phyloP scores from a whole-genome alignment of 2,113 vertebrate species.

The Oryctolagus cuniculus region mOryCun1.1 NC_091436.1:163675001-163675500 shows the following conservation, averaged over 20 bases:
- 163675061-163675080: not conserved
- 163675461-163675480: not conserved
- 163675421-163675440: not conserved
- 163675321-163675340: not conserved
- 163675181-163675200: not conserved
- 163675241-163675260: not conserved
- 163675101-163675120: too few relatives aligned
- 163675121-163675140: too few relatives aligned
- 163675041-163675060: not conserved
- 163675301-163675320: not conserved
- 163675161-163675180: not conserved
- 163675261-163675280: not conserved
- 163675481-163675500: not conserved
- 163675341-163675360: not conserved
- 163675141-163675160: not conserved
- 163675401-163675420: not conserved
- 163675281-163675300: not conserved
- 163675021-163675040: not conserved
- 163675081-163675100: too few relatives aligned
- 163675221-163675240: not conserved
- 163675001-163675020: not conserved
- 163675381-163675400: not conserved
- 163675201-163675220: not conserved
- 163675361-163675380: not conserved
- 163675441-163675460: not conserved